Evolutionary conservation across 2,797 vertebrate genomes (phyloP), one percentile per base, ranked within the genome.

Genomic region (Ammospiza maritima): DNA sequence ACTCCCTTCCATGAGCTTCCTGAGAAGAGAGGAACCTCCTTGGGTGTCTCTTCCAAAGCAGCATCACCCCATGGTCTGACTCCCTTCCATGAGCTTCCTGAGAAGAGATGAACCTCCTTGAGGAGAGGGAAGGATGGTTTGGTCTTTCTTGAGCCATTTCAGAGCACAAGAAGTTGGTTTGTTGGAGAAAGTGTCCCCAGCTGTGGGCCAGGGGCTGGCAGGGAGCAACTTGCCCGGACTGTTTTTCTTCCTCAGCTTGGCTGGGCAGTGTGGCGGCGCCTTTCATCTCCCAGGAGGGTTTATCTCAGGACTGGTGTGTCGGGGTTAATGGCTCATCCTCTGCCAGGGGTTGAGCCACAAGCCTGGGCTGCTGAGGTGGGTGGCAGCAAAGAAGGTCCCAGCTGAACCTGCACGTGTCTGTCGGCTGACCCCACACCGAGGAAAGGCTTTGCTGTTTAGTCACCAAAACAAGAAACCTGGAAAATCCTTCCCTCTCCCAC

Each of bases 221-320:
- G 62, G 66, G 88, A 95, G 88, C 9, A 16, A 62, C 83, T 44
- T 17, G 18, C 56, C 56, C 0, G 74, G 91, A 93, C 95, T 94
- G 94, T 88, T 93, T 86, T 93, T 93, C 90, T 66, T 88, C 82
- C 79, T 88, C 1, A 16, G 83, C 89, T 86, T 30, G 34, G 73
- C 91, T 1, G 36, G 78, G 94, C 84, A 75, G 61, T 11, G 30
- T 66, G 21, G 86, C 42, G 27, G 92, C 9, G 10, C 86, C 93
- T 93, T 93, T 95, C 90, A 95, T 93, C 94, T 74, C 13, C 0
- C 36, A 8, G 81, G 45, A 62, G 83, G 88, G 61, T 94, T 95
- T 90, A 84, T 95, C 85, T 83, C 25, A 0, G 94, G 91, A 84
- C 93, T 86, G 95, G 93, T 58, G 57, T 25, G 47, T 92, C 69